Percentiles rank a stretch among this genome's conserved stretches.
Conservation (phyloP, 2,797 vertebrate species). For the Amazonetta brasiliensis region DNA sequence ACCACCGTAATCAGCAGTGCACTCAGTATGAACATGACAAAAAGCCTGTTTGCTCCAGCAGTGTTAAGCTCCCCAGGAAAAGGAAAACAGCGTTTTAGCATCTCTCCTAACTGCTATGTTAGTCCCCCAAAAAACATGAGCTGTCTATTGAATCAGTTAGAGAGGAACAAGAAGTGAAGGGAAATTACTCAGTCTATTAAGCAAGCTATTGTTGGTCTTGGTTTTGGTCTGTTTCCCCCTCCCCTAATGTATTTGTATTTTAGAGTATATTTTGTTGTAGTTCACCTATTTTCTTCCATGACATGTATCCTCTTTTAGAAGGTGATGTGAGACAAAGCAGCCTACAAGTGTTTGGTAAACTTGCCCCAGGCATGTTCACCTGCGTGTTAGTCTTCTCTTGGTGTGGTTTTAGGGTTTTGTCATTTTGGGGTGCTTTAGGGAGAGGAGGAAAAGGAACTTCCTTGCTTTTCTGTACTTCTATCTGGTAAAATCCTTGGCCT, state of each 20-base stretch:
- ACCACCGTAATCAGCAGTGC: not conserved
- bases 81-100: not conserved
- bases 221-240: fast-evolving
- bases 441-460: too few relatives aligned
- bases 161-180: not conserved
- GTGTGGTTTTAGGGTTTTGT: not conserved
- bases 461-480: too few relatives aligned
- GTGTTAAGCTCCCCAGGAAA: not conserved
- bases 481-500: not conserved
- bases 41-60: not conserved
- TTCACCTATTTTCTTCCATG: too few relatives aligned
- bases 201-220: not conserved
- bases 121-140: not conserved
- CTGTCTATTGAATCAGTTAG: not conserved
- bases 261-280: too few relatives aligned
- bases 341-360: not conserved
- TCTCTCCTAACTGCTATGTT: not conserved
- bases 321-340: not conserved
- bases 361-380: not conserved
- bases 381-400: not conserved
- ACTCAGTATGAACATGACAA: not conserved
- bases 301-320: not conserved
- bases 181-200: not conserved
- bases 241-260: not conserved
- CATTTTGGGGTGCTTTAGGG: not conserved